phyloP scores from a whole-genome alignment of 2,113 vertebrate species.

The Corydoras maculifer region DNA sequence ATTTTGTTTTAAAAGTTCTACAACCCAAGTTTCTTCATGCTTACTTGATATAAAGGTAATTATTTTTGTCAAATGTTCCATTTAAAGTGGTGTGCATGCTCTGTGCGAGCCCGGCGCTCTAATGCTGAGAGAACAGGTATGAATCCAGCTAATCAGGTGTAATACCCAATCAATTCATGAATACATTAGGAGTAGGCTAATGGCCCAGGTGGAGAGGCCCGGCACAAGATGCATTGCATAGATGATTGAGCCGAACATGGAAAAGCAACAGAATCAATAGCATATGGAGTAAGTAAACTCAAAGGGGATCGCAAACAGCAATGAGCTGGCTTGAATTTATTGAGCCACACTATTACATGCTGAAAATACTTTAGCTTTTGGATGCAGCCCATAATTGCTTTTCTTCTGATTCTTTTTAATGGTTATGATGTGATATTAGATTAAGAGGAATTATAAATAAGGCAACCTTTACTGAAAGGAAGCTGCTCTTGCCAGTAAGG shows the following conservation, averaged over 20 bases:
- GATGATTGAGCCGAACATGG: conserved; percentile 85
- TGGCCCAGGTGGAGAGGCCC: conserved; percentile 87
- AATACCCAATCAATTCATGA: conserved; percentile 98
- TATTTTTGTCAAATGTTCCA: background rate
- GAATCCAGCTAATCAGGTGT: conserved; percentile 89
- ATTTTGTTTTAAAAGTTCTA: conserved; percentile 47
- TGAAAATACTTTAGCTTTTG: conserved; percentile 28
- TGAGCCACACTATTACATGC: conserved; percentile 26
- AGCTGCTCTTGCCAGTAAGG: background rate
- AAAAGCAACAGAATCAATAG: conserved; percentile 83
- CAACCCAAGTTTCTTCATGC: no score
- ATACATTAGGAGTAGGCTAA: conserved; percentile 94
- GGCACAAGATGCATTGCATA: conserved; percentile 84
- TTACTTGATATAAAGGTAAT: no score
- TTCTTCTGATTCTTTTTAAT: conserved; percentile 5
- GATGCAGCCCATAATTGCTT: conserved; percentile 1
- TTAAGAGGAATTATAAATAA: background rate
- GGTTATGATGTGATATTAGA: background rate
- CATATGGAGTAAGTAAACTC: conserved; percentile 82
- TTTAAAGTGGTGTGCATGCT: background rate
- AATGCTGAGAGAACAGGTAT: conserved; percentile 61
- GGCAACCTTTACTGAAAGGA: background rate
- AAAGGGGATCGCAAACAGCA: conserved; percentile 65
- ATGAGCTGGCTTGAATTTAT: conserved; percentile 58
- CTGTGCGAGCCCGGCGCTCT: conserved; percentile 8